Evolutionary conservation across 2,797 vertebrate genomes (phyloP).

Genomic region (Diplodus puntazzo): DNA sequence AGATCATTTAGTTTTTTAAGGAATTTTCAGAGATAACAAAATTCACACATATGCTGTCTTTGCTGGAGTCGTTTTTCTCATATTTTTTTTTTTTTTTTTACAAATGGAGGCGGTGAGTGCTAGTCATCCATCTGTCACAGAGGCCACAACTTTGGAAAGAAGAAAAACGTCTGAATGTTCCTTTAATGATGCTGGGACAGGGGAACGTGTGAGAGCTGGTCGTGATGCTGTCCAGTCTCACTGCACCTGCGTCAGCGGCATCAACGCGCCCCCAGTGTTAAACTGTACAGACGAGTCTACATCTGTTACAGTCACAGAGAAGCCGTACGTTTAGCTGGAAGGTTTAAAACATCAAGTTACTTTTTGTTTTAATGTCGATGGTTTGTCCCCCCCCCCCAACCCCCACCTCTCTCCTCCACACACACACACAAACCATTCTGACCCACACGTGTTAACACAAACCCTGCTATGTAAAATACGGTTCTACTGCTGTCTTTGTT

Average conservation of each 20-base stretch:
- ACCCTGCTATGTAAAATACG: constrained; percentile 79
- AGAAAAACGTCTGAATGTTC: not conserved
- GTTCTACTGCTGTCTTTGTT: constrained; percentile 81
- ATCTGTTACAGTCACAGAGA: constrained; percentile 58
- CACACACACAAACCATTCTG: constrained; percentile 37
- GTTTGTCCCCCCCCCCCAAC: constrained; percentile 17
- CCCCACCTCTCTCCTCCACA: not conserved
- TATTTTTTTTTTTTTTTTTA: not conserved
- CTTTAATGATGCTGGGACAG: not conserved
- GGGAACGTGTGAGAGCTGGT: not conserved
- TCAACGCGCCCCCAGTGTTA: constrained; percentile 42
- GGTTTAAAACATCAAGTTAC: constrained; percentile 55
- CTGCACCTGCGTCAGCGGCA: not conserved
- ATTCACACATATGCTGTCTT: not conserved
- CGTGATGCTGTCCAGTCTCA: not conserved
- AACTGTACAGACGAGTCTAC: constrained; percentile 67
- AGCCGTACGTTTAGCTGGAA: constrained; percentile 59
- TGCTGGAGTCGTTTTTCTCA: not conserved
- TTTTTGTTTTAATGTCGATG: constrained; percentile 26
- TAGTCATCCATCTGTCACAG: not conserved
- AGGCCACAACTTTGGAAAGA: not conserved
- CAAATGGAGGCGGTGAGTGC: not conserved
- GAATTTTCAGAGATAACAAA: not conserved
- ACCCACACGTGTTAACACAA: constrained; percentile 50
- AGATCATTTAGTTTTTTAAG: too few species aligned